Base-by-base conservation (phyloP, 2,797 vertebrate genomes). In the Oophaga sylvatica region DNA sequence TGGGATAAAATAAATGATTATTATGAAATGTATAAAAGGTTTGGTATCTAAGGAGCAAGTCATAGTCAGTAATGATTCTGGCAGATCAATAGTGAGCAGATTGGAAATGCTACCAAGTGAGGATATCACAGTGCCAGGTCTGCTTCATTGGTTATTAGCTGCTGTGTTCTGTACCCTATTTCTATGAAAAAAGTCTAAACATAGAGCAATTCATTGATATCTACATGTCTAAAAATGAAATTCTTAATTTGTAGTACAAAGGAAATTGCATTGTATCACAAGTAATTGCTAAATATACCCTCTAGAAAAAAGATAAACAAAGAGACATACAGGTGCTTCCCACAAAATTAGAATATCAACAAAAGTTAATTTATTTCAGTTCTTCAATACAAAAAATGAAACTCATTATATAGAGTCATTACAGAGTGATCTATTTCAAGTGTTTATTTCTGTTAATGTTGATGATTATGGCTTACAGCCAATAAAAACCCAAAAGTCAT, bases 1-100 rank as follows among this genome's bases (percentile, higher is more conserved):
- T 77, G 70, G 53, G 12, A 12, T 77, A 56, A 77, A 56, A 76
- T 8, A 48, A 45, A 48, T 48, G 53, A 2, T 15, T 8, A 77
- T 13, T 77, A 77, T 80, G 35, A 62, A 79, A 35, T 31, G 9
- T 62, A 35, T 35, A 9, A 80, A 62, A 60, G 15, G 22, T 35
- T 29, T 79, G 41, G n/a, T 20, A 19, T 62, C 10, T 7, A 80
- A 80, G 31, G 2, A 77, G 15, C n/a, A 56, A 26, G 48, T 29
- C 26, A 59, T 19, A 79, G 26, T 3, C 16, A 20, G 26, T 22
- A 80, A 20, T 80, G 57, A 80, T 62, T 80, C 78, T 17, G 62
- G 57, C 78, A 19, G 78, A 80, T 80, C 78, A 80, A 80, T 80
- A 80, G 1, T 31, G 56, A 80, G n/a, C 78, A 60, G 78, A 80